phyloP scores from a whole-genome alignment of 1,140 invertebrate genomes.

The Trypoxylus dichotomus region DNA sequence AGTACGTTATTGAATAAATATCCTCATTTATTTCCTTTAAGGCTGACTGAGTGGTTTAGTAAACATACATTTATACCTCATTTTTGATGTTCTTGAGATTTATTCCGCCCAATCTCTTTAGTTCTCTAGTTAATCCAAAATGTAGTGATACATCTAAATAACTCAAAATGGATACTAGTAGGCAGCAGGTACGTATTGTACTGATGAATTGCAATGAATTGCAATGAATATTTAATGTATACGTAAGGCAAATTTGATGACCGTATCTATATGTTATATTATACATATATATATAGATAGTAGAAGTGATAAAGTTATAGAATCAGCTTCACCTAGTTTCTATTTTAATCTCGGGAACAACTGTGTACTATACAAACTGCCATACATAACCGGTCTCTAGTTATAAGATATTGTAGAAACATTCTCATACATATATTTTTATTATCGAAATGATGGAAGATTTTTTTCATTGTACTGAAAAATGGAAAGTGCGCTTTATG shows the following conservation, averaged over 20 bases:
- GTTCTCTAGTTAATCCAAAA: neutral
- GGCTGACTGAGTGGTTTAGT: too few relatives aligned
- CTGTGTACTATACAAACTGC: neutral
- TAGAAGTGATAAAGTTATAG: neutral
- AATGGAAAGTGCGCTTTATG: neutral
- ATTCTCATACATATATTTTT: neutral
- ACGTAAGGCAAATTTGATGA: conserved; percentile 4
- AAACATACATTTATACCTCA: too few relatives aligned
- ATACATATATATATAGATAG: neutral
- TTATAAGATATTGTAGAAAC: neutral
- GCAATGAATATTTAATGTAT: neutral
- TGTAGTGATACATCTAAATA: neutral
- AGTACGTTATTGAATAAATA: too few relatives aligned
- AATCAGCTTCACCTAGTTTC: neutral
- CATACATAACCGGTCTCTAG: neutral
- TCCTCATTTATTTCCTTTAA: too few relatives aligned
- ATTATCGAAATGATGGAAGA: conserved; percentile 11
- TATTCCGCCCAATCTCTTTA: neutral
- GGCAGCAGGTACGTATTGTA: neutral
- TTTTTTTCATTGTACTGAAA: conserved; percentile 9
- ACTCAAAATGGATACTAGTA: too few relatives aligned
- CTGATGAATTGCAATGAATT: neutral
- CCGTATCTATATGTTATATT: neutral
- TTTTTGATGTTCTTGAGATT: too few relatives aligned
- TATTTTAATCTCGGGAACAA: conserved; percentile 11